phyloP scores from a whole-genome alignment of 2,113 vertebrate species.

The Clarias macrocephalus region DNA sequence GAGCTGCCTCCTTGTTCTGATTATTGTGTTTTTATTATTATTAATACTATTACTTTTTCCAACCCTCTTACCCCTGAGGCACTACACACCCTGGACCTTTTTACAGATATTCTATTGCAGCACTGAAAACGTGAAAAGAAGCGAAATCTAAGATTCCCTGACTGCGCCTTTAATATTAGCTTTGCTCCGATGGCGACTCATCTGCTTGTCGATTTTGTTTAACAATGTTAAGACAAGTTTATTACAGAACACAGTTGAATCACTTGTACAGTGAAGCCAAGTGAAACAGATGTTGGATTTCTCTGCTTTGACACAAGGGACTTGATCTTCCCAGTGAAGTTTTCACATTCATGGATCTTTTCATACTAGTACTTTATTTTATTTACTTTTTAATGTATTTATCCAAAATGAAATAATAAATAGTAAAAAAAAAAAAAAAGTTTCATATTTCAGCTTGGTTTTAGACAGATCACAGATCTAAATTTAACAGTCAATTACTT shows the following conservation, averaged over 20 bases:
- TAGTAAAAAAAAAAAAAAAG: neutral
- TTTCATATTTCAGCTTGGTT: neutral
- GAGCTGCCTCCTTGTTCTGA: too few relatives aligned
- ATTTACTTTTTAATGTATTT: neutral
- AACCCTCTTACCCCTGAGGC: neutral
- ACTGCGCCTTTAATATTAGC: neutral
- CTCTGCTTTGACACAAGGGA: neutral
- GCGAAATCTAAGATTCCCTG: neutral
- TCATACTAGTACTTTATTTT: too few relatives aligned
- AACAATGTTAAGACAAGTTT: slow-evolving; percentile 7
- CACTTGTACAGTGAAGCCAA: neutral
- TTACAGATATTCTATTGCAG: neutral
- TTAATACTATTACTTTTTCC: neutral
- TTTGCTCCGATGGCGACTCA: neutral
- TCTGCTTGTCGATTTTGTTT: neutral
- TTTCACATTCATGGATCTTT: neutral
- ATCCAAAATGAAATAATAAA: neutral
- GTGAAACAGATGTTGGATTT: slow-evolving; percentile 4
- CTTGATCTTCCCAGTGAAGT: neutral
- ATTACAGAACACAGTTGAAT: neutral
- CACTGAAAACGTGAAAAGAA: neutral
- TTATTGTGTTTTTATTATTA: too few relatives aligned
- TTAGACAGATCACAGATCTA: neutral
- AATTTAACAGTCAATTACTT: neutral
- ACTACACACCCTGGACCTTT: neutral